Evolutionary conservation across 2,797 vertebrate species (phyloP), one percentile per base, ranked within the genome.

Genomic region (Streptopelia turtur): DNA sequence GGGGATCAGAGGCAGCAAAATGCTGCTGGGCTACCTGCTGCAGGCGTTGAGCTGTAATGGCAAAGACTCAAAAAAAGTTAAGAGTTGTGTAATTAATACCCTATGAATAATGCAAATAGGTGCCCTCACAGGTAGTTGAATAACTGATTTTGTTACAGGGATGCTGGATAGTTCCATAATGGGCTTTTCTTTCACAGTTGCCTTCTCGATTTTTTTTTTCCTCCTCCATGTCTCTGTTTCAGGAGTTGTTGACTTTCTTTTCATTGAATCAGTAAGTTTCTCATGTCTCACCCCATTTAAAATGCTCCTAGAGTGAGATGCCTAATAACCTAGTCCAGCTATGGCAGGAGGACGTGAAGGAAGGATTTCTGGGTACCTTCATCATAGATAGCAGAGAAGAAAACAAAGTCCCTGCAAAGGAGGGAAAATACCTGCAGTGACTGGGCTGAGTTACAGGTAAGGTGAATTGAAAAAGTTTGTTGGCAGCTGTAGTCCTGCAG

Each of bases 51-150:
- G 49, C 33, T 91, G 56, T 33, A 63, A 90, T 81, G 94, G 83
- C 43, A 56, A 72, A 79, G 70, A 30, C 43, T 94, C 72, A 88
- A 86, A 93, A 90, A 83, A 60, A 64, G 43, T 30, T 33, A 66
- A 33, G 45, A 63, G 39, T n/a, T 93, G n/a, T 77, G 80, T 87
- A 89, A 93, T 93, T 94, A 91, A 93, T 91, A 82, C 25, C 6
- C 31, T 45, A 82, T 92, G 94, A 94, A 94, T 92, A 92, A 96
- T 96, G 87, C 70, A 97, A 82, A 89, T 70, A 82, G 24, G 5
- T 87, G 85, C 70, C 89, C 77, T 95, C 95, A 90, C 85, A 94
- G 37, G 88, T 56, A 77, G 83, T 2, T 94, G 74, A 91, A 94
- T 90, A 90, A 96, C 85, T 75, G 87, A 95, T 83, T 79, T 87